phyloP scores from a whole-genome alignment of 2,888 invertebrate species.

The Argyra leucocephala region DNA sequence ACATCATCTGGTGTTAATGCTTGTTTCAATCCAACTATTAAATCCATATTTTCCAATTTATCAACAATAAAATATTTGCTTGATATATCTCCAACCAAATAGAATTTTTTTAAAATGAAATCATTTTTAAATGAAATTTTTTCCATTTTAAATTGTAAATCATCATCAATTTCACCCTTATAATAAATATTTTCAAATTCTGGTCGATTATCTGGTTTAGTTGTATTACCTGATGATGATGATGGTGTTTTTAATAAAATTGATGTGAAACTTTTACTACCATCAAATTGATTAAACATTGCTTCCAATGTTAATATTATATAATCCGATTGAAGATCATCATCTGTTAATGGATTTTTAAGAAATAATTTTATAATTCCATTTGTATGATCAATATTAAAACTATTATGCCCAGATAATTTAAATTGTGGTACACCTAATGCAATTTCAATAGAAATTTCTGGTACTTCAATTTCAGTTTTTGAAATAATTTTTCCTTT shows the following conservation, averaged over 20 bases:
- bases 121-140: neutral
- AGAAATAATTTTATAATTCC: constrained; percentile 16
- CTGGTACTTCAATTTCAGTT: constrained; percentile 21
- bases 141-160: neutral
- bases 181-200: constrained; percentile 22
- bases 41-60: too few relatives aligned
- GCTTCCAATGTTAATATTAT: neutral
- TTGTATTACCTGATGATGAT: neutral
- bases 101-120: too few relatives aligned
- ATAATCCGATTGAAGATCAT: constrained; percentile 9
- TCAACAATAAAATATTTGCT: too few relatives aligned
- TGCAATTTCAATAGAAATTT: constrained; percentile 15
- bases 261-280: neutral
- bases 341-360: constrained; percentile 14
- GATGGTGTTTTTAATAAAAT: neutral
- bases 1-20: too few relatives aligned
- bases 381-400: constrained; percentile 15
- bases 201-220: too few relatives aligned
- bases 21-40: too few relatives aligned
- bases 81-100: too few relatives aligned
- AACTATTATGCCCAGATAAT: constrained; percentile 23
- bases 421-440: constrained; percentile 20
- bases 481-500: constrained; percentile 22
- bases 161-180: neutral
- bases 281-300: neutral